Evolutionary conservation across 2,113 vertebrate species (phyloP).

Genomic region (Tragelaphus buxtoni): DNA sequence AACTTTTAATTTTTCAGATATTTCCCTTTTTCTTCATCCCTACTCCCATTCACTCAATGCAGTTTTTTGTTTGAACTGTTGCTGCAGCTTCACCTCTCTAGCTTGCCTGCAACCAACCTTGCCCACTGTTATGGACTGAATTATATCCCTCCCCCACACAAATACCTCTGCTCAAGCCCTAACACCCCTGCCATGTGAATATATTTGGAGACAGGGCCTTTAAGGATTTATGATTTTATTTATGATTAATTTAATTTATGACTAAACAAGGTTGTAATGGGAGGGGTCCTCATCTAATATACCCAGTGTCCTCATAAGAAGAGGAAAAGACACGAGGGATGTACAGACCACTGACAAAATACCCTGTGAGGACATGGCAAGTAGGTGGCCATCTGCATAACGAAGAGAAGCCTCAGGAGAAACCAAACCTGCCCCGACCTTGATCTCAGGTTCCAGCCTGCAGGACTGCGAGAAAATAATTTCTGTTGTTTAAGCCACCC

Average conservation of each 20-base stretch:
- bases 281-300: background rate
- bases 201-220: background rate
- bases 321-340: background rate
- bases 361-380: background rate
- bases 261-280: background rate
- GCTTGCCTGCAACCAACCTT: background rate
- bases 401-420: background rate
- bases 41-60: background rate
- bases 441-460: background rate
- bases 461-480: background rate
- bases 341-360: background rate
- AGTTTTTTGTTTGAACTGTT: background rate
- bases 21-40: background rate
- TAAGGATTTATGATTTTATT: background rate
- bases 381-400: background rate
- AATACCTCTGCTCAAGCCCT: background rate
- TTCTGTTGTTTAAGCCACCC: background rate
- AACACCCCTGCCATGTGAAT: background rate
- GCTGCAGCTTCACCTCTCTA: background rate
- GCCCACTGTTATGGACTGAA: background rate
- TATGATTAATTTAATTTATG: background rate
- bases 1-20: background rate
- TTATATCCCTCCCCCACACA: background rate
- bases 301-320: background rate
- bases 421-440: background rate